Percentiles rank a stretch among this genome's conserved stretches.
Evolutionary conservation across 2,113 vertebrate species (phyloP).

Genomic region (Oncorhynchus gorbuscha): DNA sequence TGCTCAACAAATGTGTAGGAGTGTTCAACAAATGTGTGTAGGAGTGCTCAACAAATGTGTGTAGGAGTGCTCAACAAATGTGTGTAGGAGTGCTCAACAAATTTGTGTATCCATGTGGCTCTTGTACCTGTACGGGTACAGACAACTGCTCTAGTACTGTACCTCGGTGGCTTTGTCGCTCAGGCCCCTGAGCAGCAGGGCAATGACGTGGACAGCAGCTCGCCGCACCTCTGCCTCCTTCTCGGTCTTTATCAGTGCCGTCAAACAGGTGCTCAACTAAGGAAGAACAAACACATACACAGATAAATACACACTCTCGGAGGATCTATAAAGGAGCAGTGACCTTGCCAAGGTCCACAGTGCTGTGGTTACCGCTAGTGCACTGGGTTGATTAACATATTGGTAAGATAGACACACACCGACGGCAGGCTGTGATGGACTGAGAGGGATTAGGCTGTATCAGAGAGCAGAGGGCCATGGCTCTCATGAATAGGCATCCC

Average conservation of each 20-base stretch:
- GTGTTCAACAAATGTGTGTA: neutral
- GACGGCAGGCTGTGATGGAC: constrained; percentile 1
- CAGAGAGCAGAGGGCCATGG: constrained; percentile 17
- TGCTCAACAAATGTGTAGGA: neutral
- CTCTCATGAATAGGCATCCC: constrained; percentile 51
- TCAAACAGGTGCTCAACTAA: constrained; percentile 75
- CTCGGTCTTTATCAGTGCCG: constrained; percentile 82
- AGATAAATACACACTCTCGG: neutral
- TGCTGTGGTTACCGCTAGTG: constrained; percentile 31
- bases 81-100: neutral
- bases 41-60: neutral
- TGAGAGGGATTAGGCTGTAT: constrained; percentile 2
- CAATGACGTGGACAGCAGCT: constrained; percentile 87
- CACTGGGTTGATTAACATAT: constrained; percentile 30
- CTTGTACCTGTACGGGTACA: neutral
- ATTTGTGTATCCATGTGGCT: neutral
- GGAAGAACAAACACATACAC: constrained; percentile 14
- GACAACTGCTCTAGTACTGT: constrained; percentile 30
- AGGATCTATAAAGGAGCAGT: neutral
- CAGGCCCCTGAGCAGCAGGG: constrained; percentile 85
- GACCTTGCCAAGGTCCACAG: neutral
- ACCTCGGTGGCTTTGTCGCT: constrained; percentile 86
- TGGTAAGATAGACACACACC: neutral
- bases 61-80: neutral
- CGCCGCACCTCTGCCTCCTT: constrained; percentile 83